These are phyloP conservation scores for Capreolus pygargus DNA, from an alignment of 2,113 vertebrate species.

Conservation along the genomic window DNA sequence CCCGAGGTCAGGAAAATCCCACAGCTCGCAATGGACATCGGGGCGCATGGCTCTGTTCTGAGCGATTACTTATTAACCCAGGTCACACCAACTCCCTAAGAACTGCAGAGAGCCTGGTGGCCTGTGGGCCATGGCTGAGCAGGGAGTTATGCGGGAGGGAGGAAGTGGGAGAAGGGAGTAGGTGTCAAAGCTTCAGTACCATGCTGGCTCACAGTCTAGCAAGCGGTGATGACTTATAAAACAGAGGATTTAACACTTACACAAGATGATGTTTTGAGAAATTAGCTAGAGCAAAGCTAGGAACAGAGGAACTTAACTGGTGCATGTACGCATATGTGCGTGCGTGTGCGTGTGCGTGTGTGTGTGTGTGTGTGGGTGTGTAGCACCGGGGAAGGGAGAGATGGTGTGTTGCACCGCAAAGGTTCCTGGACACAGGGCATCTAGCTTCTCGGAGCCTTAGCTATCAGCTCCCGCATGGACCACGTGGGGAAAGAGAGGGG, in stretches of 20 bases:
- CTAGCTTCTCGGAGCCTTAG: background rate
- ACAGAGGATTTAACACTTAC: background rate
- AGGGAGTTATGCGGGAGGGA: background rate
- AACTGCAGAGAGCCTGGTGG: conserved; percentile 8
- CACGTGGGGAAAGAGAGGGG: too few species aligned
- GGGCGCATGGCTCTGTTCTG: background rate
- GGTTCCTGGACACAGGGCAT: background rate
- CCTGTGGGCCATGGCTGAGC: background rate
- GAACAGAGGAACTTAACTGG: background rate
- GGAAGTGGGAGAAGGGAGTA: background rate
- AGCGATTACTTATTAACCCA: conserved; percentile 3
- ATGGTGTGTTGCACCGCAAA: background rate
- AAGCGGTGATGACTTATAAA: background rate
- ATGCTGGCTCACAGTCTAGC: background rate
- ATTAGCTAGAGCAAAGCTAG: background rate
- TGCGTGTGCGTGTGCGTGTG: background rate
- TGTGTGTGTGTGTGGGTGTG: too few species aligned
- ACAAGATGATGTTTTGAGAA: background rate
- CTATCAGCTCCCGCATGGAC: background rate
- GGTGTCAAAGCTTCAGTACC: background rate
- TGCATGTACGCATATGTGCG: too few species aligned
- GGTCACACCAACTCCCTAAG: conserved; percentile 8
- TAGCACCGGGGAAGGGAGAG: background rate
- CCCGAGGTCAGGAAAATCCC: conserved; percentile 27
- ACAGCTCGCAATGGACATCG: background rate